Evolutionary conservation across 1,140 invertebrate genomes (phyloP), one percentile per base, ranked within the genome.

Genomic region (Drosophila punjabiensis): DNA sequence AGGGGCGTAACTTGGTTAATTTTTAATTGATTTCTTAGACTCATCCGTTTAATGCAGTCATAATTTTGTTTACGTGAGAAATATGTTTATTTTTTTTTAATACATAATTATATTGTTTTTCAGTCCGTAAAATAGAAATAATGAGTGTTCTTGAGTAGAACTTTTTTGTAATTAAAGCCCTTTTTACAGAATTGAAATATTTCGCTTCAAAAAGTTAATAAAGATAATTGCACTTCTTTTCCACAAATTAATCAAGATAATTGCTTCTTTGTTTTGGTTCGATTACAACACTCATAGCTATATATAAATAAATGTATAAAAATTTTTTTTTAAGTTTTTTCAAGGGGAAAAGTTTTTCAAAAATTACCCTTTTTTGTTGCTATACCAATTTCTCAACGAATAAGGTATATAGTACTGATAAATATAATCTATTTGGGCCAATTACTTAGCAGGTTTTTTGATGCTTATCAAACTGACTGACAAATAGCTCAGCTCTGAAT

Each of bases 401-500:
- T 28, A 4, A 14, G 35, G 10, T 62, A 13, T 62, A 33, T 13
- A 5, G n/a, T 67, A n/a, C 62, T 32, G n/a, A 39, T 37, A 53
- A 37, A 58, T 48, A 35, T 73, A 73, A 73, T 73, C 70, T 60
- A 28, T 73, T 71, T 60, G 67, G 67, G 67, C 16, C 53, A 60
- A 73, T 71, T 60, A 73, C 45, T 71, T 41, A 60, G 67, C 67
- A 28, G 20, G 30, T 67, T 62, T 33, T 66, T 68, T 10, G 41
- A 67, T 68, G 63, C 48, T 55, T 70, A 70, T 70, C 67, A 67
- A 16, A 10, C 11, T 41, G 18, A 7, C 28, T 33, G 14, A 14
- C 28, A 66, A 45, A 35, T 45, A 28, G 10, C 52, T 35, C 18
- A 45, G 6, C 28, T 56, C 14, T n/a, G 24, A 59, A 73, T 59